Evolutionary conservation across 2,888 invertebrate species (phyloP).

Genomic region (Eilema caniola): DNA sequence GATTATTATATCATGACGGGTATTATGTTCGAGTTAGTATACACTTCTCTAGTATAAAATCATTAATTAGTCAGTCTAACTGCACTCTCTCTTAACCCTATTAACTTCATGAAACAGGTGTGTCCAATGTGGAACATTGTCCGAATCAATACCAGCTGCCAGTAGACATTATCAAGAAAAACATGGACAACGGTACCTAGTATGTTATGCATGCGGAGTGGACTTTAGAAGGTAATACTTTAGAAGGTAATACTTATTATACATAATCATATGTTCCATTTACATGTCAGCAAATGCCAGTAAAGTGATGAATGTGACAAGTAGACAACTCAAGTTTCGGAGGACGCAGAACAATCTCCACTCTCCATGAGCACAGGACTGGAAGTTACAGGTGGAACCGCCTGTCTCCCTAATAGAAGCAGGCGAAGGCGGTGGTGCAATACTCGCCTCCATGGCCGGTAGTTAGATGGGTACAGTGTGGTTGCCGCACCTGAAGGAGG

Average conservation of each 20-base stretch:
- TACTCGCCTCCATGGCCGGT: too few relatives aligned
- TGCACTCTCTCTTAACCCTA: background rate
- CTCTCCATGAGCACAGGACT: too few relatives aligned
- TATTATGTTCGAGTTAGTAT: constrained; percentile 66
- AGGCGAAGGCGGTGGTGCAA: too few relatives aligned
- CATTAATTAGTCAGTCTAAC: too few relatives aligned
- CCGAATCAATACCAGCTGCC: constrained; percentile 59
- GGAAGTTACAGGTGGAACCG: too few relatives aligned
- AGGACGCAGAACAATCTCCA: too few relatives aligned
- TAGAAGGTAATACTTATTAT: constrained; percentile 14
- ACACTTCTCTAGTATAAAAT: background rate
- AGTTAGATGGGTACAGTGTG: too few relatives aligned
- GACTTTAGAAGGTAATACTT: constrained; percentile 78
- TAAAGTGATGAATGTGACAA: too few relatives aligned
- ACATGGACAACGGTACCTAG: constrained; percentile 73
- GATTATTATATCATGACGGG: constrained; percentile 64
- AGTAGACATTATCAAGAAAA: constrained; percentile 73
- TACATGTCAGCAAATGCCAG: too few relatives aligned
- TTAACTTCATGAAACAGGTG: constrained; percentile 60
- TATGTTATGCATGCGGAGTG: constrained; percentile 75
- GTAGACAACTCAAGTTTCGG: too few relatives aligned
- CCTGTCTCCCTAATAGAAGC: too few relatives aligned
- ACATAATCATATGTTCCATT: background rate
- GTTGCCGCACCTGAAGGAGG: too few relatives aligned
- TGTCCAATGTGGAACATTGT: constrained; percentile 54